Conservation (phyloP, 2,888 invertebrate species). For the Yponomeuta evonymella region DNA sequence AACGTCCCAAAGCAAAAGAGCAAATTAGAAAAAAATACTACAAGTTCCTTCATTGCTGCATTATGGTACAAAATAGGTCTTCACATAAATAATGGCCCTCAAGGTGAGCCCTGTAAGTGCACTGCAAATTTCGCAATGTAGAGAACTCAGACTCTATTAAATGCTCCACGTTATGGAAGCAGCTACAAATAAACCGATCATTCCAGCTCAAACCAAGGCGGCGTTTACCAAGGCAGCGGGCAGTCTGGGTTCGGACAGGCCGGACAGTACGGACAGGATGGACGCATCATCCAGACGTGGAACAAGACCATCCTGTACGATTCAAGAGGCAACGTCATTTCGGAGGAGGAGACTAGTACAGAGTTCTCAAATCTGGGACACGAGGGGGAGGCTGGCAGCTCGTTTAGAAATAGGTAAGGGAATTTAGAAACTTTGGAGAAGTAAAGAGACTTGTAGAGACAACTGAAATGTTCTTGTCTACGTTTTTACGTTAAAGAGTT, state of each 20-base stretch:
- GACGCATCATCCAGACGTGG: constrained; percentile 42
- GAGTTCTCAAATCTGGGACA: constrained; percentile 63
- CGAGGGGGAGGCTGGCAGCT: constrained; percentile 64
- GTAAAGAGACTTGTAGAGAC: too few species aligned
- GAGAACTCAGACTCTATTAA: too few species aligned
- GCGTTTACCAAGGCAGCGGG: constrained; percentile 27
- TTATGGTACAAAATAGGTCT: too few species aligned
- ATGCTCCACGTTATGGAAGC: too few species aligned
- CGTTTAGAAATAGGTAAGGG: constrained; percentile 56
- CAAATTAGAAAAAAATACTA: too few species aligned
- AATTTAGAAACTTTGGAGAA: background rate
- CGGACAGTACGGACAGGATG: constrained; percentile 28
- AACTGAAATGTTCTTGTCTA: too few species aligned
- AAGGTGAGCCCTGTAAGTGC: too few species aligned
- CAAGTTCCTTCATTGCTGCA: too few species aligned
- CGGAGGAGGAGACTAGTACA: constrained; percentile 69
- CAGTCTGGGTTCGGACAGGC: constrained; percentile 1
- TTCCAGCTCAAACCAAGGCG: constrained; percentile 26
- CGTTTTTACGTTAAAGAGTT: too few species aligned
- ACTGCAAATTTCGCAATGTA: too few species aligned
- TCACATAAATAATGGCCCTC: too few species aligned
- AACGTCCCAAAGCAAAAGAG: too few species aligned
- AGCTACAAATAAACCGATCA: background rate
- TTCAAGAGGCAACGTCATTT: constrained; percentile 61
- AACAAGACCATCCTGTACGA: constrained; percentile 57